Conservation (phyloP, 2,888 invertebrate genomes). For the Agrotis segetum region DNA sequence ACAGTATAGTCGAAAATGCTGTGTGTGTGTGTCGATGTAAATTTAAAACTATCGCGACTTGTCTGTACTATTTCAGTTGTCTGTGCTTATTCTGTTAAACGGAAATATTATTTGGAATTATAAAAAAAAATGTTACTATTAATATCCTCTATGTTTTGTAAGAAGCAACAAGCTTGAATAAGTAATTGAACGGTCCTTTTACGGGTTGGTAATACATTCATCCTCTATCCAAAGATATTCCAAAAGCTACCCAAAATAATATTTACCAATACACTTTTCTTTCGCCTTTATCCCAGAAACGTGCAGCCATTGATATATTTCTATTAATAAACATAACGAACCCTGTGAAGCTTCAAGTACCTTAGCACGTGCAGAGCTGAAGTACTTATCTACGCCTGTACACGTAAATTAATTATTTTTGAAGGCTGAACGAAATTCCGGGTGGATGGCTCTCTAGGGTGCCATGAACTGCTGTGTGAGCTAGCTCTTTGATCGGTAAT, state of each 20-base stretch:
- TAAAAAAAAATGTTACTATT: background rate
- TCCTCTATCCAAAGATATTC: background rate
- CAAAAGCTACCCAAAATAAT: background rate
- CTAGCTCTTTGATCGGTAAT: constrained; percentile 63
- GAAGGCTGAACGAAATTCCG: constrained; percentile 61
- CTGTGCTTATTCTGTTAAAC: too few relatives aligned
- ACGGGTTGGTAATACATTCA: background rate
- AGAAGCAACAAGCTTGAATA: background rate
- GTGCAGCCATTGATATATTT: constrained; percentile 6
- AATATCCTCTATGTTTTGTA: background rate
- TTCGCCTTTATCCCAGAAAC: background rate
- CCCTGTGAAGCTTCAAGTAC: constrained; percentile 34
- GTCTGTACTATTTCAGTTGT: too few relatives aligned
- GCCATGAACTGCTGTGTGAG: constrained; percentile 44
- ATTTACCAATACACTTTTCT: background rate
- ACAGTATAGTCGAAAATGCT: too few relatives aligned
- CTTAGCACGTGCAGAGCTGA: constrained; percentile 23
- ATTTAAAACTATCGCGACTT: too few relatives aligned
- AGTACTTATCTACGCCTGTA: background rate
- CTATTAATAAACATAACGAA: constrained; percentile 19
- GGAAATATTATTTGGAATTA: too few relatives aligned
- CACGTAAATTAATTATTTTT: constrained; percentile 64
- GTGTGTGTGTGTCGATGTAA: too few relatives aligned
- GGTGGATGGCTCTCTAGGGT: constrained; percentile 58
- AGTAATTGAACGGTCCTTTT: background rate